phyloP scores from a whole-genome alignment of 2,113 vertebrate genomes.

The Colossoma macropomum region DNA sequence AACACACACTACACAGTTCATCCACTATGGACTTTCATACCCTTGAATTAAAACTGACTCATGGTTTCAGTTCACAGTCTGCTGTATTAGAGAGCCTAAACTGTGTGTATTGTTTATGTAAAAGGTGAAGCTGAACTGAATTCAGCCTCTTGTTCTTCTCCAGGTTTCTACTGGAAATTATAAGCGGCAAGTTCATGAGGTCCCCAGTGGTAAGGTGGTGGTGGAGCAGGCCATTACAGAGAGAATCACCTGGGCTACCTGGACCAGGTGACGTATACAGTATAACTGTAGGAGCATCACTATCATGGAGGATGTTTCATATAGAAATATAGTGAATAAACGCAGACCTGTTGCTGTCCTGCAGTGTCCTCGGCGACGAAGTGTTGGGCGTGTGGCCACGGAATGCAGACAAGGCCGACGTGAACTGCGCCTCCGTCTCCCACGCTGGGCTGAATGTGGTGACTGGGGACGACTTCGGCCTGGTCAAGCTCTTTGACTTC shows the following conservation, averaged over 20 bases:
- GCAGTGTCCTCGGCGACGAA: slow-evolving; percentile 91
- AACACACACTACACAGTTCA: too few relatives aligned
- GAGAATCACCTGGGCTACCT: slow-evolving; percentile 96
- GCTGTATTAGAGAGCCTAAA: too few relatives aligned
- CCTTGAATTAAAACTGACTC: too few relatives aligned
- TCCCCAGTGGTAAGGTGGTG: slow-evolving; percentile 89
- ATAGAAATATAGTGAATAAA: neutral
- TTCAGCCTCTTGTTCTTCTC: neutral
- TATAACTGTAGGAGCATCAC: too few relatives aligned
- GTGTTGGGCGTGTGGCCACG: slow-evolving; percentile 95
- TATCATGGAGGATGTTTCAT: neutral
- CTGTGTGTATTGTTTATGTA: too few relatives aligned
- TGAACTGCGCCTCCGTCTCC: slow-evolving; percentile 93
- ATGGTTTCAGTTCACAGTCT: too few relatives aligned
- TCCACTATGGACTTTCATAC: too few relatives aligned
- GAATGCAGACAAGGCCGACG: slow-evolving; percentile 92
- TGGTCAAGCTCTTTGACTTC: slow-evolving; percentile 97
- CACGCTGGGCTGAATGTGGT: slow-evolving; percentile 89
- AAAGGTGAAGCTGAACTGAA: neutral
- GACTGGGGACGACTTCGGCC: slow-evolving; percentile 94
- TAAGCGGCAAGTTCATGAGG: slow-evolving; percentile 90
- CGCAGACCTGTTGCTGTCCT: neutral
- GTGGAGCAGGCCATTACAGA: slow-evolving; percentile 81
- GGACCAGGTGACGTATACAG: slow-evolving; percentile 88
- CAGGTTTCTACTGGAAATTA: slow-evolving; percentile 94